Evolutionary conservation across 2,888 invertebrate genomes (phyloP), one percentile per base, ranked within the genome.

Genomic region (Drosophila eohydei): DNA sequence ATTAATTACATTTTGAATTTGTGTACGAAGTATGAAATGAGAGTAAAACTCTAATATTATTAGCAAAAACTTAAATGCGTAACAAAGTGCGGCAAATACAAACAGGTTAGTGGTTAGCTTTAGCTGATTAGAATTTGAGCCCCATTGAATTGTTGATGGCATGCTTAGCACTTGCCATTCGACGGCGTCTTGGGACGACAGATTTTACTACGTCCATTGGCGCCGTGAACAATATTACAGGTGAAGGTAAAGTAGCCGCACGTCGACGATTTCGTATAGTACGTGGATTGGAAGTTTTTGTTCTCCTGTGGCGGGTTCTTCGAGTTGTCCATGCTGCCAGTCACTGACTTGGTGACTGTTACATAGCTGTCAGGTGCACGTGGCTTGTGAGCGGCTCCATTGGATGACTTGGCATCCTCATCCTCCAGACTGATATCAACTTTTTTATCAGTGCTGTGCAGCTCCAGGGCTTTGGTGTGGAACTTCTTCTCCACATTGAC

Each of bases 171-270:
- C 76, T 97, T 96, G 16, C 96, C 95, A 91, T 96, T 95, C 3
- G 95, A 95, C 50, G 96, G 96, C 56, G 96, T 94, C 92, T 96
- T 97, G 0, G 97, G 97, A 82, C 95, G 95, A 91, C 97, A 97
- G 63, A 97, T 95, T 92, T 96, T 97, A 80, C 96, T 96, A 79
- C 95, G 95, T 14, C 96, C 96, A 89, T 96, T 96, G 0, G 95
- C 95, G 12, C 96, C 95, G 82, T 96, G 95, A 1, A 96, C 96
- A 90, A 96, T 95, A 56, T 96, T 96, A 90, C 97, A 97, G 0
- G 96, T 96, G 91, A 97, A 97, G 2, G 97, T 97, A 81, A 97
- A 97, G 90, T 97, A 97, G 9, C 97, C 97, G 91, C 97, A 97
- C 2, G 96, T 97, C 2, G 97, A 97, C 9, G 97, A 96, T 92